A percentile compares a stretch with the other conserved stretches of the same genome.
These are phyloP conservation scores for Tyrannus savana DNA, from an alignment of 2,113 vertebrate genomes.

Conservation along the genomic window DNA sequence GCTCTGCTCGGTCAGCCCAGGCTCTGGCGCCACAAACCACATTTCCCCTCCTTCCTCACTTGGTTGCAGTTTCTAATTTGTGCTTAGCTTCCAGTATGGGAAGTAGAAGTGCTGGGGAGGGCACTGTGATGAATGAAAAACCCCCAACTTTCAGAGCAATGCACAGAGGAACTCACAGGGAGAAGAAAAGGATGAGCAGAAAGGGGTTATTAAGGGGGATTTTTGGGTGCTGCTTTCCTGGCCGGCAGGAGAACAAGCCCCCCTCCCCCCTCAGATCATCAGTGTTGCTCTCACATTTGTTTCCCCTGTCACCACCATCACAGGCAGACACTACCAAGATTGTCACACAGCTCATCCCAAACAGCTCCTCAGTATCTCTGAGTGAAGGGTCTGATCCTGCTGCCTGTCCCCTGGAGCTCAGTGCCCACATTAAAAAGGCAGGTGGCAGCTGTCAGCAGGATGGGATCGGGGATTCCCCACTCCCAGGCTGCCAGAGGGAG, in stretches of 20 bases:
- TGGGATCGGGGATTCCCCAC: not conserved
- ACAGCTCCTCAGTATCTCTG: not conserved
- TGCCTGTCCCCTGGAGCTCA: not conserved
- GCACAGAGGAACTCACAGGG: not conserved
- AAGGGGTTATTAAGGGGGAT: not conserved
- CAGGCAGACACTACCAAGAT: not conserved
- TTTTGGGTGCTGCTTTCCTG: not conserved
- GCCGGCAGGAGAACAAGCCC: not conserved
- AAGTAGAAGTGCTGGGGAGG: not conserved
- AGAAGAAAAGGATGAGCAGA: not conserved
- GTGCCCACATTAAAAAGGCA: not conserved
- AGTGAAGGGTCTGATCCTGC: not conserved
- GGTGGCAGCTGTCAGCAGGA: not conserved
- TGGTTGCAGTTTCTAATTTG: not conserved
- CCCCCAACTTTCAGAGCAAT: not conserved
- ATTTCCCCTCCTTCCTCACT: not conserved
- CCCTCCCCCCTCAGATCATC: accelerated
- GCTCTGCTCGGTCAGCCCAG: not conserved
- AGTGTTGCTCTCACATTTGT: not conserved
- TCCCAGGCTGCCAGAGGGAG: not conserved
- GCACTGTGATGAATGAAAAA: not conserved
- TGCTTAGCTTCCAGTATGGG: not conserved
- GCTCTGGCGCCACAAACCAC: not conserved
- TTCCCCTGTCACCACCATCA: not conserved
- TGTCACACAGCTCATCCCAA: not conserved